These are phyloP conservation scores for Palythoa grandiflora DNA, from an alignment of 92 coral and sea anemone species.

Conservation along the genomic window DNA sequence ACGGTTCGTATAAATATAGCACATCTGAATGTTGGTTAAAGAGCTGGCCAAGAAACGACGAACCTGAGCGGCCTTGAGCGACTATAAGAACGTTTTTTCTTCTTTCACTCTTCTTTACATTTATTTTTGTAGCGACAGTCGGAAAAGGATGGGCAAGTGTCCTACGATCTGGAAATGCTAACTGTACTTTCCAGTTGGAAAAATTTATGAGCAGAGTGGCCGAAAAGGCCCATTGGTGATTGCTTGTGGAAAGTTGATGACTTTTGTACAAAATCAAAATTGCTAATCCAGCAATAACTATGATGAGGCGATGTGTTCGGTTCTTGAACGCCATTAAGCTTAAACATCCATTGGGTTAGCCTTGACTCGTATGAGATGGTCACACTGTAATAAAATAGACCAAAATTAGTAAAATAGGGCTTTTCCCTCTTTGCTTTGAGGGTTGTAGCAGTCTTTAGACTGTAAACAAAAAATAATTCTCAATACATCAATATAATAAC, in stretches of 20 bases:
- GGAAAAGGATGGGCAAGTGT: neutral
- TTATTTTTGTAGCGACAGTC: neutral
- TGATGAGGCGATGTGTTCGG: neutral
- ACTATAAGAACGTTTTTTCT: slow-evolving; percentile 9
- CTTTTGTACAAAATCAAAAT: neutral
- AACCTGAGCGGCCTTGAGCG: slow-evolving; percentile 40
- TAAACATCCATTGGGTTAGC: neutral
- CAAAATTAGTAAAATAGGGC: neutral
- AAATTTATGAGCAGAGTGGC: slow-evolving; percentile 24
- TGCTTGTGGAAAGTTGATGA: neutral
- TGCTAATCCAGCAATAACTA: neutral
- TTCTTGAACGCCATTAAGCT: neutral
- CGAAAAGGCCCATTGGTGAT: neutral
- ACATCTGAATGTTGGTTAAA: slow-evolving; percentile 36
- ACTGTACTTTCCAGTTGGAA: slow-evolving; percentile 1
- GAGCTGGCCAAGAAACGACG: slow-evolving; percentile 29
- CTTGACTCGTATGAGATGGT: neutral
- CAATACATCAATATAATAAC: no score
- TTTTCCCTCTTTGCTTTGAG: no score
- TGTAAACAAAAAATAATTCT: no score
- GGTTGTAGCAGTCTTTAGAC: no score
- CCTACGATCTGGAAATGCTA: slow-evolving; percentile 11
- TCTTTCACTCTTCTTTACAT: neutral
- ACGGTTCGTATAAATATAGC: slow-evolving; percentile 21
- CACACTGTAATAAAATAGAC: neutral